Conservation (phyloP, 2,113 vertebrate species). For the Salvelinus sp. region DNA sequence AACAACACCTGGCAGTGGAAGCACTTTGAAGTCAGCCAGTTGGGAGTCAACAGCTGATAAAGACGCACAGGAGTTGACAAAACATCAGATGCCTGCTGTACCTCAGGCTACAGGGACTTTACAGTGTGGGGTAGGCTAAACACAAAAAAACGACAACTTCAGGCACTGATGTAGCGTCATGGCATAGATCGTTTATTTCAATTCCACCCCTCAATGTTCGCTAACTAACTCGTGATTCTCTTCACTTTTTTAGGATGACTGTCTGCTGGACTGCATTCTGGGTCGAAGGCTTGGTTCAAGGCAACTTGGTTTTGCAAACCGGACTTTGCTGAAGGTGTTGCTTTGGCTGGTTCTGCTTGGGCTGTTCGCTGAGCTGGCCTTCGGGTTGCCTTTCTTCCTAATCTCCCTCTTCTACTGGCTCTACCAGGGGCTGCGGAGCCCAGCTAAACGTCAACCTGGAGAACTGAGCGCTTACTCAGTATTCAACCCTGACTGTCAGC, state of each 20-base stretch:
- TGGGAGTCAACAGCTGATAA: background rate
- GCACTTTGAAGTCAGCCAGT: background rate
- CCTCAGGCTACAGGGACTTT: background rate
- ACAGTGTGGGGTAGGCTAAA: constrained; percentile 6
- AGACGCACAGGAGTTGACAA: background rate
- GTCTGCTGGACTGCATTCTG: constrained; percentile 62
- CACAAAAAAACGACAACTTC: background rate
- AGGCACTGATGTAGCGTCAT: background rate
- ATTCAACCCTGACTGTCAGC: constrained; percentile 89
- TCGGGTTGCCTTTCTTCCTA: constrained; percentile 85
- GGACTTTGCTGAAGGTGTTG: constrained; percentile 82
- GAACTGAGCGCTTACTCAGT: constrained; percentile 94
- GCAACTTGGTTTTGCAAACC: constrained; percentile 61
- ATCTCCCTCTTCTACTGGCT: constrained; percentile 92
- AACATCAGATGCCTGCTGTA: background rate
- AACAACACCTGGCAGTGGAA: background rate
- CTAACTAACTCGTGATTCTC: background rate
- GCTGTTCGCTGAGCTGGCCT: constrained; percentile 86
- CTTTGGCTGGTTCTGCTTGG: constrained; percentile 89
- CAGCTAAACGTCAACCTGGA: constrained; percentile 71
- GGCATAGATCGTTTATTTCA: background rate
- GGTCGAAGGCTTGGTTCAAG: constrained; percentile 67
- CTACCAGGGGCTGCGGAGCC: constrained; percentile 82
- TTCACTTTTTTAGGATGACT: constrained; percentile 51
- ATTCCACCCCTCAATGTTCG: background rate